phyloP scores from a whole-genome alignment of 2,888 invertebrate species.

The Phragmatobia fuliginosa region DNA sequence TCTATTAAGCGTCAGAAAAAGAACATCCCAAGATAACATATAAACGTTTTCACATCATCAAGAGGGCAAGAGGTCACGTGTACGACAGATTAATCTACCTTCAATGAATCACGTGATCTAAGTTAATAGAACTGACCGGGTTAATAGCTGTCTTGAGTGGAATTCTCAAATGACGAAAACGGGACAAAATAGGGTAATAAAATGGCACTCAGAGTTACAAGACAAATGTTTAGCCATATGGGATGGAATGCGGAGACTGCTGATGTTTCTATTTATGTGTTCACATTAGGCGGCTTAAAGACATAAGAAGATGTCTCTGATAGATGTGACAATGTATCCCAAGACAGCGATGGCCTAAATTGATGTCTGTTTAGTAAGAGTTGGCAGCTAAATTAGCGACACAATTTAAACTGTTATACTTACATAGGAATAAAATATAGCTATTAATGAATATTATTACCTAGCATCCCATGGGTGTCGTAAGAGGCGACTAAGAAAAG shows the following conservation, averaged over 20 bases:
- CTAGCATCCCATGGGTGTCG: too few species aligned
- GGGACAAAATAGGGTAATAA: slow-evolving; percentile 40
- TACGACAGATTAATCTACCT: slow-evolving; percentile 42
- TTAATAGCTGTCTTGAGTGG: slow-evolving; percentile 51
- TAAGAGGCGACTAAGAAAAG: too few species aligned
- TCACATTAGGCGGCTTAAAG: not conserved
- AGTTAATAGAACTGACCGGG: slow-evolving; percentile 45
- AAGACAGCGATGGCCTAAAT: not conserved
- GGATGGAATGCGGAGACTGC: not conserved
- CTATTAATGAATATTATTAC: not conserved
- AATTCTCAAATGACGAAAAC: slow-evolving; percentile 30
- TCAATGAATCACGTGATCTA: slow-evolving; percentile 48
- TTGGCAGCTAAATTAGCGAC: not conserved
- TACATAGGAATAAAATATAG: not conserved
- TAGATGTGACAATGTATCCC: not conserved
- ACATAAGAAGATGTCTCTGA: not conserved
- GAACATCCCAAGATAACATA: not conserved
- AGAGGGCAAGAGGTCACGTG: slow-evolving; percentile 31
- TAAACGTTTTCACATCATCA: slow-evolving; percentile 18
- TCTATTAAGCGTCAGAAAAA: not conserved
- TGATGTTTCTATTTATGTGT: not conserved
- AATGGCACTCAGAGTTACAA: slow-evolving; percentile 32
- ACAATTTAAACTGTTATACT: not conserved
- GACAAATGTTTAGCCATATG: slow-evolving; percentile 21
- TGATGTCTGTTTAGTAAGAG: not conserved